Evolutionary conservation across 2,113 vertebrate genomes (phyloP), one percentile per base, ranked within the genome.

Genomic region (Solenodon paradoxus): DNA sequence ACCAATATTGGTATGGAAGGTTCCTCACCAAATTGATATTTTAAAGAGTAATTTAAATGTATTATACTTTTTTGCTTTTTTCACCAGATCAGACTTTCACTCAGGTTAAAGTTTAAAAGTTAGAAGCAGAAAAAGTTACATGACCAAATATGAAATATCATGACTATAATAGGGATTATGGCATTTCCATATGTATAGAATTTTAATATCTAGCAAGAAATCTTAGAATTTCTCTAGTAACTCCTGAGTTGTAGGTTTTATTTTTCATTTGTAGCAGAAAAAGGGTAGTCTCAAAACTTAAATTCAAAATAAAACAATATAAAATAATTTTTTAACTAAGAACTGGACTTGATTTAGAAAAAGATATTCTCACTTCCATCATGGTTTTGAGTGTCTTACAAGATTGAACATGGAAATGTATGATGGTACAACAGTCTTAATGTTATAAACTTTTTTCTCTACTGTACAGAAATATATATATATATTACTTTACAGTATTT

Each of bases 401-500:
- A 96, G 80, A 92, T 63, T 75, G 53, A 90, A 51, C 75, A 95
- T 49, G 61, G 96, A 94, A 96, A 38, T 91, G 77, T 12, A 95
- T 59, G 95, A 79, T 68, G 38, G 40, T 40, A 88, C 9, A 81
- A 91, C 90, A 59, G 59, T 92, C 79, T 94, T 77, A 94, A 87
- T 84, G 30, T 87, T 84, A 95, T 92, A 95, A 94, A 97, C 45
- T 63, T 92, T 94, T n/a, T 81, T 51, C 49, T 93, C 85, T 94
- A 94, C 88, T 77, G 16, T 97, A 96, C 59, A 96, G 94, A 97
- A 93, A 97, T 94, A 97, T 69, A 38, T 95, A 72, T 79, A 95
- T 71, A 64, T 93, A 88, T 89, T 96, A 92, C 45, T 85, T 96
- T 93, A 87, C n/a, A 80, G 77, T 78, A 92, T 97, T 74, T 80